These are phyloP conservation scores for Pristionchus entomophagus DNA, from an alignment of 2,888 invertebrate genomes.

Conservation along the genomic window DNA sequence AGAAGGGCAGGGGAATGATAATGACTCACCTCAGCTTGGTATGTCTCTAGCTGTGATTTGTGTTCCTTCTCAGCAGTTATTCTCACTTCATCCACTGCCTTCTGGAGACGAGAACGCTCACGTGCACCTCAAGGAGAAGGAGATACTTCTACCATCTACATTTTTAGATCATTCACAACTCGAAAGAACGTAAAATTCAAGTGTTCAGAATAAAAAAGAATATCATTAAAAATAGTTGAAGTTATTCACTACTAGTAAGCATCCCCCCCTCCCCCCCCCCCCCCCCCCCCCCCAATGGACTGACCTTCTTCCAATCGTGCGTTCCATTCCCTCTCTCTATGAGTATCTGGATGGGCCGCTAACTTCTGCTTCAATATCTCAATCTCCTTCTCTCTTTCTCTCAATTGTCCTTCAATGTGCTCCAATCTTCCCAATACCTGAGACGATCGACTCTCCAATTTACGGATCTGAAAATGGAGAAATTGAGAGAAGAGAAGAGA, in stretches of 20 bases:
- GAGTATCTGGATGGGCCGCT: conserved; percentile 66
- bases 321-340: conserved; percentile 59
- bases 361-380: conserved; percentile 83
- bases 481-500: background rate
- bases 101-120: conserved; percentile 77
- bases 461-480: conserved; percentile 53
- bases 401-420: conserved; percentile 94
- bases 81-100: conserved; percentile 69
- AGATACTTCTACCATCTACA: background rate
- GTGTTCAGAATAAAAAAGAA: no score
- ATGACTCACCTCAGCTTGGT: conserved; percentile 60
- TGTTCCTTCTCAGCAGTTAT: conserved; percentile 69
- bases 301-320: conserved; percentile 60
- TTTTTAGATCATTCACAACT: background rate
- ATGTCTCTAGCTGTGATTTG: conserved; percentile 67
- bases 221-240: no score
- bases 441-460: conserved; percentile 57
- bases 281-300: background rate
- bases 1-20: no score
- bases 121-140: conserved; percentile 83
- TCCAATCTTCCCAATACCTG: conserved; percentile 85
- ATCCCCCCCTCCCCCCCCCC: background rate
- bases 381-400: conserved; percentile 98
- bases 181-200: no score
- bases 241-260: no score